A percentile compares a stretch with the other conserved stretches of the same genome.
Evolutionary conservation across 2,797 vertebrate species (phyloP).

Genomic region (Jordanella pulchra): DNA sequence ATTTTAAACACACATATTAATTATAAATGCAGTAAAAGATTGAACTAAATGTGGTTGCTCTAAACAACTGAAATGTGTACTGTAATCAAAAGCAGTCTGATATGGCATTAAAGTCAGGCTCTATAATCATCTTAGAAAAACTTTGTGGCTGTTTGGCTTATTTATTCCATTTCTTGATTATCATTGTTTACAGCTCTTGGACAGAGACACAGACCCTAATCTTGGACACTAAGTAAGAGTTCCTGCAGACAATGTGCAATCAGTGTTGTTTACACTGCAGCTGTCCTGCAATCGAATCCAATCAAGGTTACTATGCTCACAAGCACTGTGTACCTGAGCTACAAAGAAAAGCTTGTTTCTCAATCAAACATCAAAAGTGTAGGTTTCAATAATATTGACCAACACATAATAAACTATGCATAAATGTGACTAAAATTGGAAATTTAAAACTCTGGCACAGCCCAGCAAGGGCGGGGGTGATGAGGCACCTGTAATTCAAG

Average conservation of each 20-base stretch:
- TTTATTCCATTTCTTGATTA: constrained; percentile 43
- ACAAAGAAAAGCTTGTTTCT: constrained; percentile 45
- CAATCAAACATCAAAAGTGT: constrained; percentile 58
- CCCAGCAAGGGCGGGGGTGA: constrained; percentile 17
- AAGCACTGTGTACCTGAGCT: constrained; percentile 48
- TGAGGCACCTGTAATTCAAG: constrained; percentile 36
- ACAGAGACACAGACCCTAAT: constrained; percentile 40
- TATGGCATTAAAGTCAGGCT: not conserved
- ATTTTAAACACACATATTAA: not conserved
- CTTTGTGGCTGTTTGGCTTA: constrained; percentile 14
- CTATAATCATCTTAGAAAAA: constrained; percentile 4
- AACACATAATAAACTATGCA: constrained; percentile 12
- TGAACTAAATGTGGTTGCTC: not conserved
- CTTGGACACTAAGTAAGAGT: constrained; percentile 52
- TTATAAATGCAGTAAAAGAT: not conserved
- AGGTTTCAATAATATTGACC: constrained; percentile 32
- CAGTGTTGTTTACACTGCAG: constrained; percentile 69
- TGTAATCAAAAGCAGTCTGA: constrained; percentile 4
- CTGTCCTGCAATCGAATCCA: constrained; percentile 65
- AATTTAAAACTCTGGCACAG: constrained; percentile 31
- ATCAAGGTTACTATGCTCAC: constrained; percentile 56
- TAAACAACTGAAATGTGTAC: not conserved
- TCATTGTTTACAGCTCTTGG: constrained; percentile 39
- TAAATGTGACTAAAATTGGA: constrained; percentile 15
- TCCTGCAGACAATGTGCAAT: constrained; percentile 68